phyloP scores from a whole-genome alignment of 2,888 invertebrate species.

The Seira sanloemensis region DNA sequence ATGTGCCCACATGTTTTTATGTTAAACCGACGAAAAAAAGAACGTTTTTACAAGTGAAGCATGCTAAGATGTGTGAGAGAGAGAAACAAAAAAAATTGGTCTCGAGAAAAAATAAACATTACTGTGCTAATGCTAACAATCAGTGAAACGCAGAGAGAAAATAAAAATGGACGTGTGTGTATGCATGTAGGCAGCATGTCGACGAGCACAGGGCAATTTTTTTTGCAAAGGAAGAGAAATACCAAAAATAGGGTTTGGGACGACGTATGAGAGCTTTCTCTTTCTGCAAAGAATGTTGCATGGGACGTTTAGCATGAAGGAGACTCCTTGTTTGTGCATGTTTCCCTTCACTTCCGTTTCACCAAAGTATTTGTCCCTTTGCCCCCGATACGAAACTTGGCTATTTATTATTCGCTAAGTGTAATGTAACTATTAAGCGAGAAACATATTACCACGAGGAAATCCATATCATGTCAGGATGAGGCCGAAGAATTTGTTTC shows the following conservation, averaged over 20 bases:
- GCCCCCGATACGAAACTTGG: slow-evolving; percentile 22
- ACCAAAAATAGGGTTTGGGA: too few relatives aligned
- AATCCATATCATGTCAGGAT: neutral
- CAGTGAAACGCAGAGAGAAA: too few relatives aligned
- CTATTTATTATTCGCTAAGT: neutral
- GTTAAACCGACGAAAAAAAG: neutral
- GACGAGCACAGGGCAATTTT: too few relatives aligned
- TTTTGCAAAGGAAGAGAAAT: too few relatives aligned
- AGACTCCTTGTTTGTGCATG: slow-evolving; percentile 24
- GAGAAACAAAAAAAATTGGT: neutral
- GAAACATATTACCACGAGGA: neutral
- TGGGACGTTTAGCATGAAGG: neutral
- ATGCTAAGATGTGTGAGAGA: neutral
- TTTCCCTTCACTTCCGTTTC: slow-evolving; percentile 44
- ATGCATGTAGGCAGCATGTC: too few relatives aligned
- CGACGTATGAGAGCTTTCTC: too few relatives aligned
- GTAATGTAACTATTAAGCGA: neutral
- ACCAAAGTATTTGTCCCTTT: slow-evolving; percentile 28
- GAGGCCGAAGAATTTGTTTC: neutral
- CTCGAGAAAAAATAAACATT: slow-evolving; percentile 33
- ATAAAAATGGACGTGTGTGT: slow-evolving; percentile 3
- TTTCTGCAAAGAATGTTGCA: too few relatives aligned
- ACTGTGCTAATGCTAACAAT: slow-evolving; percentile 38
- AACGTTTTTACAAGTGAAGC: neutral
- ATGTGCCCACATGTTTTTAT: neutral